Evolutionary conservation across 2,797 vertebrate genomes (phyloP).

Genomic region (Coilia nasus): DNA sequence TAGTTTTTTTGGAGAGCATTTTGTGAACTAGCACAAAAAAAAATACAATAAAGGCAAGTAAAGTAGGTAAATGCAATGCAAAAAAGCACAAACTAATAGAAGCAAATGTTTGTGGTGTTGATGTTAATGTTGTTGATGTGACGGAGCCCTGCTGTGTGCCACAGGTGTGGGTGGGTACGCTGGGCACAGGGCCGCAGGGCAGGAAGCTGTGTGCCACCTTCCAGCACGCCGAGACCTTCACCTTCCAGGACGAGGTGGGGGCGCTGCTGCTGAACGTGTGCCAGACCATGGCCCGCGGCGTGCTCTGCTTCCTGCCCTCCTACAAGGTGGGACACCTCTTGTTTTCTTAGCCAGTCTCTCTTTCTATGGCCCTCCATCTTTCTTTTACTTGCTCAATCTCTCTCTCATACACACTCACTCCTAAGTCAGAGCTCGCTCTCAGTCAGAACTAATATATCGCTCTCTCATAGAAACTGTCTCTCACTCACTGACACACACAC

Average conservation of each 20-base stretch:
- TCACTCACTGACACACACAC: too few species aligned
- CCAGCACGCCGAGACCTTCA: constrained; percentile 89
- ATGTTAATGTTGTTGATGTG: too few species aligned
- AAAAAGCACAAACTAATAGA: too few species aligned
- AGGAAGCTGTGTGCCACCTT: constrained; percentile 87
- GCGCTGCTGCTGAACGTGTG: constrained; percentile 86
- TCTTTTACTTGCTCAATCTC: background rate
- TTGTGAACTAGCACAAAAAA: too few species aligned
- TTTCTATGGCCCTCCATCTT: background rate
- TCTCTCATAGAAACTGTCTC: too few species aligned
- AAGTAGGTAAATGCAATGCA: too few species aligned
- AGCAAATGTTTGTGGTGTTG: too few species aligned
- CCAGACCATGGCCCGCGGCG: constrained; percentile 81
- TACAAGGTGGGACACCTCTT: constrained; percentile 83
- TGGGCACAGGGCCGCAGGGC: constrained; percentile 87
- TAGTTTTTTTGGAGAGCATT: too few species aligned
- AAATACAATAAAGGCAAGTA: too few species aligned
- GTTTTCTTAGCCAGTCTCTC: background rate
- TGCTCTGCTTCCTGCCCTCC: constrained; percentile 94
- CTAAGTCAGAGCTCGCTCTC: too few species aligned
- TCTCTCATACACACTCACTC: background rate
- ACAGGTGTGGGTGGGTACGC: constrained; percentile 95
- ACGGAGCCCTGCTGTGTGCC: background rate
- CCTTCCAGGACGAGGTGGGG: constrained; percentile 95
- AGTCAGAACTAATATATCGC: too few species aligned